phyloP scores from a whole-genome alignment of 2,797 vertebrate species.

The Poecilia velifera region DNA sequence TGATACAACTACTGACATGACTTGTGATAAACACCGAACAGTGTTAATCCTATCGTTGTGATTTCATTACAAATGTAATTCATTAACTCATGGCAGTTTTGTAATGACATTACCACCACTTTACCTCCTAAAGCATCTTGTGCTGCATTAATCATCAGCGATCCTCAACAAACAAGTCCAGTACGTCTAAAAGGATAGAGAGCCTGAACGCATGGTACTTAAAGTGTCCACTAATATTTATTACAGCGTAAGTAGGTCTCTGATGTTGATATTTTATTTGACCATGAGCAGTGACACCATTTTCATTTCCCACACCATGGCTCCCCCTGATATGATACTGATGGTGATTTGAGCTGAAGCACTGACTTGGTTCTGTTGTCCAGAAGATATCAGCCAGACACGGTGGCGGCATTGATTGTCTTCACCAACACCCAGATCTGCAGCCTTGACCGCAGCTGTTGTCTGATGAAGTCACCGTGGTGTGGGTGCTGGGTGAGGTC shows the following conservation, averaged over 20 bases:
- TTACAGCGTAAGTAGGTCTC: not conserved
- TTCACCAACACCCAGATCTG: constrained; percentile 48
- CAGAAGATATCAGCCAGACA: constrained; percentile 42
- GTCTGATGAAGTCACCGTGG: constrained; percentile 59
- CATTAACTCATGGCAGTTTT: not conserved
- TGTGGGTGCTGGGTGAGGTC: constrained; percentile 71
- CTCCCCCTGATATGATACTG: constrained; percentile 6
- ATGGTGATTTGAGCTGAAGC: constrained; percentile 32
- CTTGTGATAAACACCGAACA: not conserved
- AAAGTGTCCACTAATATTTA: not conserved
- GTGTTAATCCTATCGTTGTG: not conserved
- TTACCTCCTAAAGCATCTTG: not conserved
- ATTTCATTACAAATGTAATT: not conserved
- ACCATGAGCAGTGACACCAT: constrained; percentile 26
- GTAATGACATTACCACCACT: not conserved
- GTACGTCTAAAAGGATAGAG: not conserved
- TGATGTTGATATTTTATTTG: not conserved
- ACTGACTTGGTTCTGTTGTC: constrained; percentile 23
- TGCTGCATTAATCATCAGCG: not conserved
- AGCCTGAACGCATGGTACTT: not conserved
- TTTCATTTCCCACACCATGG: constrained; percentile 39
- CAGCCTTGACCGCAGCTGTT: constrained; percentile 68
- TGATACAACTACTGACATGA: not conserved
- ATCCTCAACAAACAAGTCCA: not conserved
- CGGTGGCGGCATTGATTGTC: constrained; percentile 45